phyloP scores from a whole-genome alignment of 1,140 invertebrate species.

The Lerema accius region DNA sequence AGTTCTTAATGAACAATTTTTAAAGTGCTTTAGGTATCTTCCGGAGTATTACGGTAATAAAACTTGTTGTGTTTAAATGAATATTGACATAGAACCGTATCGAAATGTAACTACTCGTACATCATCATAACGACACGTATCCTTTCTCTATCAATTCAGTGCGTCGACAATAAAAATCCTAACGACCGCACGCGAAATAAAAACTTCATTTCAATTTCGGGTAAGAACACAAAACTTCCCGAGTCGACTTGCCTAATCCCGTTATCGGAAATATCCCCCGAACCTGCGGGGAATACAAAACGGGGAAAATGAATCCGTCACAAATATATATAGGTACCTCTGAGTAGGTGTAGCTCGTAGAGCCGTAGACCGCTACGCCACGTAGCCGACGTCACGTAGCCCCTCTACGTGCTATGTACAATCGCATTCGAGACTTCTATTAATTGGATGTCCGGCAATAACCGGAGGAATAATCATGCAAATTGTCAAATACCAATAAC shows the following conservation, averaged over 20 bases:
- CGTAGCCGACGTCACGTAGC: constrained; percentile 47
- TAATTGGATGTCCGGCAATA: constrained; percentile 26
- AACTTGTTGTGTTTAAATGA: too few relatives aligned
- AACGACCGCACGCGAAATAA: constrained; percentile 11
- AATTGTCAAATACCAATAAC: constrained; percentile 15
- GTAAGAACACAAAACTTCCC: constrained; percentile 37
- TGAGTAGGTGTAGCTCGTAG: constrained; percentile 39
- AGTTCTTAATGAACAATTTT: too few relatives aligned
- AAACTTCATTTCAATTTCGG: constrained; percentile 39
- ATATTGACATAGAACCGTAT: too few relatives aligned
- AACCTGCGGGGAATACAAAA: constrained; percentile 50
- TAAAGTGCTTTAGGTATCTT: too few relatives aligned
- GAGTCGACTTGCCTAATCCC: constrained; percentile 34
- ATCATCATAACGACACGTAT: too few relatives aligned
- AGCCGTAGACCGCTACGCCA: constrained; percentile 52
- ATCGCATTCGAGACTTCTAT: constrained; percentile 34
- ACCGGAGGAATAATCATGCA: constrained; percentile 15
- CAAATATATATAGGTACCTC: constrained; percentile 37
- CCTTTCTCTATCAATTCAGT: constrained; percentile 7
- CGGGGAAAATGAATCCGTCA: constrained; percentile 57
- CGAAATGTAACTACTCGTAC: too few relatives aligned
- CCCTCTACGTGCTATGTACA: constrained; percentile 34
- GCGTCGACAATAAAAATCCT: not conserved
- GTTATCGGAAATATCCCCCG: constrained; percentile 44
- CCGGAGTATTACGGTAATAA: too few relatives aligned